Conservation (phyloP, 2,797 vertebrate species). For the Anguilla megastoma region DNA sequence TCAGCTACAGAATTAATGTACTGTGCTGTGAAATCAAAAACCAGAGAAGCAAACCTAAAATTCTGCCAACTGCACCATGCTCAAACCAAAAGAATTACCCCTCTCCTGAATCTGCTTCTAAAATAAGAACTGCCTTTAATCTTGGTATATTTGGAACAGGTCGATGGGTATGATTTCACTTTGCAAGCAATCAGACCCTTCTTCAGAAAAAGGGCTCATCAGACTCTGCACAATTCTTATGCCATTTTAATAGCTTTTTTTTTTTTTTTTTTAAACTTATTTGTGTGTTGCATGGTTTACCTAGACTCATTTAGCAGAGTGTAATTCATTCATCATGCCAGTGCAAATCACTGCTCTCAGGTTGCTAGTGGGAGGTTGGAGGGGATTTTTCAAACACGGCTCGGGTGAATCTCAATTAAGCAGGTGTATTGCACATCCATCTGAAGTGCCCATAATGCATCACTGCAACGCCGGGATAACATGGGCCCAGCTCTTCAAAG, state of each 20-base stretch:
- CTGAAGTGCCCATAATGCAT: neutral
- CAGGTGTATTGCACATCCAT: neutral
- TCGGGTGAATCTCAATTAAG: neutral
- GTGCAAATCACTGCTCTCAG: neutral
- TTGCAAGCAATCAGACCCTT: neutral
- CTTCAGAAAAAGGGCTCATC: conserved; percentile 1
- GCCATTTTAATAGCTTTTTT: neutral
- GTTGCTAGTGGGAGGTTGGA: neutral
- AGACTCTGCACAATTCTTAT: neutral
- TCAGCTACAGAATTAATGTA: neutral
- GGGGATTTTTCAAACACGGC: neutral
- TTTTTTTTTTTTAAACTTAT: neutral
- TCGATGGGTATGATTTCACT: neutral
- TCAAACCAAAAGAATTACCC: neutral
- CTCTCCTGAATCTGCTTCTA: neutral
- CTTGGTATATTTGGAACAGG: neutral
- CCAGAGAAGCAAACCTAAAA: neutral
- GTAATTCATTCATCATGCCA: neutral
- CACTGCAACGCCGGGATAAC: neutral
- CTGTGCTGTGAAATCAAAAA: neutral
- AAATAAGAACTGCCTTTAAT: neutral
- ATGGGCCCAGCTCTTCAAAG: conserved; percentile 11
- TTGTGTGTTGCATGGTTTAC: neutral
- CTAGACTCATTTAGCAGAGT: neutral
- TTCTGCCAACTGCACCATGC: neutral